phyloP scores from a whole-genome alignment of 2,113 vertebrate species.

The Syngnathoides biaculeatus region DNA sequence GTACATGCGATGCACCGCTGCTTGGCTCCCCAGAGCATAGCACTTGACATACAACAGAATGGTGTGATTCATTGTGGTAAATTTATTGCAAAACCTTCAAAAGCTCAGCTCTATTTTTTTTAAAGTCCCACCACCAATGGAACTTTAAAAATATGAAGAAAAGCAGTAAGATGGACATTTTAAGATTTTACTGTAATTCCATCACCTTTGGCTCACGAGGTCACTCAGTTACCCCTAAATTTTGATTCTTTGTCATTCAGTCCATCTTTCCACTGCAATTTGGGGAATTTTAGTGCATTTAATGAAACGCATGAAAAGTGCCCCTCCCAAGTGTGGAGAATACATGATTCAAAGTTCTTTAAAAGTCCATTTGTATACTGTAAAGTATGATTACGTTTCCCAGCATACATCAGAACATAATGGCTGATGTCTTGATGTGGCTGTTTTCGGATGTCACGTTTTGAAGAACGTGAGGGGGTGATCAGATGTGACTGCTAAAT shows the following conservation, averaged over 20 bases:
- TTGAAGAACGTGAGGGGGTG: neutral
- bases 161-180: no score
- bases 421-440: neutral
- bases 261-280: neutral
- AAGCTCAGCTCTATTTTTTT: no score
- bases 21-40: no score
- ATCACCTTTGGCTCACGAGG: neutral
- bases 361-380: neutral
- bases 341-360: neutral
- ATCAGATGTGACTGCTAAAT: slow-evolving; percentile 18
- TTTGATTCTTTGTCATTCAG: neutral
- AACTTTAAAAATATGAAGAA: no score
- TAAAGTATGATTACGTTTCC: slow-evolving; percentile 3
- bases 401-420: slow-evolving; percentile 20
- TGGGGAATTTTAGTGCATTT: neutral
- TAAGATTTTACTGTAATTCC: neutral
- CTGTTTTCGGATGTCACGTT: neutral
- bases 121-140: no score
- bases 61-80: no score
- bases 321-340: neutral
- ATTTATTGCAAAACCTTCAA: no score
- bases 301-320: neutral
- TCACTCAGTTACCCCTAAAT: neutral
- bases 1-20: no score
- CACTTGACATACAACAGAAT: no score